Evolutionary conservation across 2,797 vertebrate genomes (phyloP).

Genomic region (Threskiornis aethiopicus): DNA sequence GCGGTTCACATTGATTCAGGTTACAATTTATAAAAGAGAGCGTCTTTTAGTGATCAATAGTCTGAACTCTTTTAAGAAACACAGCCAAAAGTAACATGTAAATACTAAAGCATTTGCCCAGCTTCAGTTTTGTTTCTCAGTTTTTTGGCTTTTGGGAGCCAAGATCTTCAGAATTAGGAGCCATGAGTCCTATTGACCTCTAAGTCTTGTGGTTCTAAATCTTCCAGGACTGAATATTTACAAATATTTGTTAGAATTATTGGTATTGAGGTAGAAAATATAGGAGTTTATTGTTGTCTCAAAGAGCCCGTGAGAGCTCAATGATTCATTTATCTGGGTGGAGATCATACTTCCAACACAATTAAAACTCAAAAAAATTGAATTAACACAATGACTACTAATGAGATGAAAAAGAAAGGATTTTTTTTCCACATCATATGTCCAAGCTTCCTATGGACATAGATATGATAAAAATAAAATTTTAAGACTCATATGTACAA

Average conservation of each 20-base stretch:
- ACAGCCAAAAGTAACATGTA: neutral
- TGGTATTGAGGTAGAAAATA: neutral
- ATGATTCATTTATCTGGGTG: neutral
- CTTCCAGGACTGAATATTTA: neutral
- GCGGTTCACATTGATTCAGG: neutral
- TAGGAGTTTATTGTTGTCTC: neutral
- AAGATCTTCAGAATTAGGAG: neutral
- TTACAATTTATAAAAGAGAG: neutral
- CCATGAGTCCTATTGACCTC: neutral
- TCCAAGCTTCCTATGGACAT: neutral
- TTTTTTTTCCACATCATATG: neutral
- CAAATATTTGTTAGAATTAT: neutral
- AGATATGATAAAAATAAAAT: neutral
- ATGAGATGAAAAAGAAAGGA: neutral
- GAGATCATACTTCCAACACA: neutral
- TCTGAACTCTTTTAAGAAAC: neutral
- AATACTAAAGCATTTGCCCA: neutral
- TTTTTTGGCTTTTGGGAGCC: neutral
- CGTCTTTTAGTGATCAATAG: neutral
- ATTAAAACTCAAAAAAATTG: neutral
- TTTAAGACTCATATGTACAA: neutral
- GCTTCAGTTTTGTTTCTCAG: neutral
- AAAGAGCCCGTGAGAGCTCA: neutral
- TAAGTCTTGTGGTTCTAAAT: neutral
- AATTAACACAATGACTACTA: neutral